These are phyloP conservation scores for Carapus acus DNA, from an alignment of 2,797 vertebrate species.

Conservation along the genomic window DNA sequence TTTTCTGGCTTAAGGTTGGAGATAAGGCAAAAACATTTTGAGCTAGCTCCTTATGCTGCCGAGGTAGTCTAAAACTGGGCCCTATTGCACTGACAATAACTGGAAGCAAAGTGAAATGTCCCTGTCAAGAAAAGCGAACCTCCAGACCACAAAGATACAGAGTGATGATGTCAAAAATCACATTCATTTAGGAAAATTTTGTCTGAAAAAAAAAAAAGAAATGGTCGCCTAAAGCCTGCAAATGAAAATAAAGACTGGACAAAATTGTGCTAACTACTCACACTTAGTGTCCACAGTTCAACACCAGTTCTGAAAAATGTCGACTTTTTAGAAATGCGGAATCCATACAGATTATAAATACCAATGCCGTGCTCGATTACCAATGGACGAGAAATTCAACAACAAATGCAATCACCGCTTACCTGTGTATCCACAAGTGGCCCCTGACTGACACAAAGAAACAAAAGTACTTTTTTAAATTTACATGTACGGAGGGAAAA, in stretches of 20 bases:
- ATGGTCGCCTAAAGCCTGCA: background rate
- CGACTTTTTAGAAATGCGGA: background rate
- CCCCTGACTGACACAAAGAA: background rate
- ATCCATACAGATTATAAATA: background rate
- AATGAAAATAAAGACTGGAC: constrained; percentile 7
- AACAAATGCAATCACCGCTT: background rate
- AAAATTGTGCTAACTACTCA: no score
- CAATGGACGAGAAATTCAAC: background rate
- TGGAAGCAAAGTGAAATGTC: no score
- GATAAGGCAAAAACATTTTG: constrained; percentile 27
- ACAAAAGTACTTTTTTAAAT: background rate
- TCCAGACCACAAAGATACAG: constrained; percentile 31
- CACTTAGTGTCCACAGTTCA: background rate
- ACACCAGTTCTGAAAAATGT: background rate
- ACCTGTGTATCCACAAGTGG: background rate
- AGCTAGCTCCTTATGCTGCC: constrained; percentile 30
- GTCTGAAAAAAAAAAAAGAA: constrained; percentile 11
- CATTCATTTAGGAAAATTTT: constrained; percentile 11
- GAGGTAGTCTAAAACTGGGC: constrained; percentile 32
- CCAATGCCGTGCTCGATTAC: no score
- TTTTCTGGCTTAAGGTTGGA: constrained; percentile 24
- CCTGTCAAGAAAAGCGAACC: constrained; percentile 36
- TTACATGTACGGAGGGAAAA: background rate
- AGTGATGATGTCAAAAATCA: constrained; percentile 33
- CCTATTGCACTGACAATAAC: constrained; percentile 36